These are phyloP conservation scores for Dolichomitus sp. DNA, from an alignment of 2,888 invertebrate genomes.

Conservation along the genomic window DNA sequence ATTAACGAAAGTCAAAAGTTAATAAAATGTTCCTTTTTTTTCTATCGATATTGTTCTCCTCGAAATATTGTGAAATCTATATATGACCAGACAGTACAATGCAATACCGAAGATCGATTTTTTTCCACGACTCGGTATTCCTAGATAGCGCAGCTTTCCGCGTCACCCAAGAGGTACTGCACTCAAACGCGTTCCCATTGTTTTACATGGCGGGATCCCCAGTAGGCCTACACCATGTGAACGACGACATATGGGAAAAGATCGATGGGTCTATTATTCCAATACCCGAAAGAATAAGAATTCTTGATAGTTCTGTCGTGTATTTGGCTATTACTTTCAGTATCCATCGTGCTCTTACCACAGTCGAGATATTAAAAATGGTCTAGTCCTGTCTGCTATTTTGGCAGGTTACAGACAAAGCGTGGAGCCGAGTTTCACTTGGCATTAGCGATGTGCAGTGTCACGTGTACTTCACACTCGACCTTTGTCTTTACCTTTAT, in stretches of 20 bases:
- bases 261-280: not conserved
- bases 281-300: not conserved
- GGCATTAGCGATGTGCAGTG: not conserved
- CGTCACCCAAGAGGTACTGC: slow-evolving; percentile 86
- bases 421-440: slow-evolving; percentile 4
- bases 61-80: too few species aligned
- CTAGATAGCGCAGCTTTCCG: slow-evolving; percentile 82
- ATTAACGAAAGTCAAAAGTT: too few species aligned
- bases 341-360: slow-evolving; percentile 6
- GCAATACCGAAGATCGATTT: too few species aligned
- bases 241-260: slow-evolving; percentile 61
- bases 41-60: too few species aligned
- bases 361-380: not conserved
- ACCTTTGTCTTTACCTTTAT: not conserved
- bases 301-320: not conserved
- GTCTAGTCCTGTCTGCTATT: not conserved
- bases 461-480: not conserved
- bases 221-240: slow-evolving; percentile 86
- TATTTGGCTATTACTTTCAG: not conserved
- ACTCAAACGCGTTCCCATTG: slow-evolving; percentile 85
- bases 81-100: too few species aligned
- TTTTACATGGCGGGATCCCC: slow-evolving; percentile 86
- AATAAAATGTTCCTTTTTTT: too few species aligned
- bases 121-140: too few species aligned
- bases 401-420: not conserved